Base-by-base conservation (phyloP, 2,888 invertebrate species). In the Amphipyra berbera region DNA sequence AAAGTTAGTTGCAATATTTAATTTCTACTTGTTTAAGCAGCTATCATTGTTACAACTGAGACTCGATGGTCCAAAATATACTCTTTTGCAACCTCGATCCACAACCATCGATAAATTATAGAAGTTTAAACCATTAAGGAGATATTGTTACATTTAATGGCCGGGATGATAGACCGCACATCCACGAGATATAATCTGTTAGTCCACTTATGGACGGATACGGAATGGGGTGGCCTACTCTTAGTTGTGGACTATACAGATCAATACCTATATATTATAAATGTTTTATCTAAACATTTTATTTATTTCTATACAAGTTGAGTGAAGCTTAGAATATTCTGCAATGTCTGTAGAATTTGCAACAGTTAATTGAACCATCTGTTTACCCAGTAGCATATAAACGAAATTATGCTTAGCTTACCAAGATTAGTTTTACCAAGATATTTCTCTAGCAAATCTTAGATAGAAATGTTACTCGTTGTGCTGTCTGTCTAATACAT, bases 161-260 rank as follows among this genome's bases (percentile, higher is more conserved):
- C 7, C 40, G 27, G 48, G 35, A 44, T 30, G 15, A 41, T 14
- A 48, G 40, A 35, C 48, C 44, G 15, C 35, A 15, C 6, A 21
- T 47, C 30, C 41, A 10, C 12, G 2, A 35, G 53, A 62, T 53
- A 41, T 21, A 21, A 62, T 62, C 70, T 40, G 47, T 30, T 37
- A 33, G 30, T 62, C 37, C 8, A 10, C 0, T 33, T 40, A 48
- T 53, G n/a, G 35, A 44, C 35, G 37, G 8, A 12, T 35, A 53
- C 48, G n/a, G 53, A 62, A 66, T 53, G 48, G 44, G 70, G 53
- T 66, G 42, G 48, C 66, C 70, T 62, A 48, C 38, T 70, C 63
- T 62, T 40, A 40, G 8, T 10, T n/a, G 44, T 30, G 5, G n/a
- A n/a, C n/a, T n/a, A 35, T 13, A 38, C 38, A 37, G 37, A 10